Base-by-base conservation (phyloP, 2,797 vertebrate species). In the Ptychadena robeensis region DNA sequence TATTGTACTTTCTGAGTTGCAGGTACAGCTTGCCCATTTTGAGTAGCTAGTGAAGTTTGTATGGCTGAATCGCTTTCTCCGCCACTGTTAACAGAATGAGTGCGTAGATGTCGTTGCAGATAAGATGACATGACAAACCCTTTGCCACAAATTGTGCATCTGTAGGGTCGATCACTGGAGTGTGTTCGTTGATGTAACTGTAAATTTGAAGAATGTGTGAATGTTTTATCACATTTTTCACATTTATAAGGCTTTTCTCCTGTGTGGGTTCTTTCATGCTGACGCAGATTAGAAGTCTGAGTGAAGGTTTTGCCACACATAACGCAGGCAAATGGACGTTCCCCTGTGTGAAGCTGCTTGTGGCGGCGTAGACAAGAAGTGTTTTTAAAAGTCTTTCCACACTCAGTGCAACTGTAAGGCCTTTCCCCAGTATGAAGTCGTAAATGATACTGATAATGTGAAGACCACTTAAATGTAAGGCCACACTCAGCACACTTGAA, bases 61-160 rank as follows among this genome's bases (percentile, higher is more conserved):
- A 65, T 6, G 25, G 64, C 8, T 2, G 44, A 27, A 5, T 68
- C 75, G 0, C 10, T 3, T 6, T 68, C 31, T 18, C 30, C 40
- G 8, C 27, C 34, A 25, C 35, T 27, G 61, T n/a, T 83, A 9
- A 87, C 87, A 0, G 88, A 86, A 2, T 97, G 96, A 9, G 96
- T 98, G n/a, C 96, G 93, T 79, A 97, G 93, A 89, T 98, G 96
- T 69, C 96, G 91, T 89, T 97, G 96, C 87, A 98, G 87, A 87
- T 97, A 97, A 44, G 96, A 96, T 80, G 96, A 95, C 96, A 98
- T 97, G 88, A 97, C 96, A 0, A 98, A 98, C 86, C 96, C 95
- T 69, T 97, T 97, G 7, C 93, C 91, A 28, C 97, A 98, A 82
- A 95, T 86, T 0, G 94, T 93, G 87, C 96, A 97, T 87, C 95